These are phyloP conservation scores for Electrophaes corylata DNA, from an alignment of 2,888 invertebrate genomes.

Conservation along the genomic window DNA sequence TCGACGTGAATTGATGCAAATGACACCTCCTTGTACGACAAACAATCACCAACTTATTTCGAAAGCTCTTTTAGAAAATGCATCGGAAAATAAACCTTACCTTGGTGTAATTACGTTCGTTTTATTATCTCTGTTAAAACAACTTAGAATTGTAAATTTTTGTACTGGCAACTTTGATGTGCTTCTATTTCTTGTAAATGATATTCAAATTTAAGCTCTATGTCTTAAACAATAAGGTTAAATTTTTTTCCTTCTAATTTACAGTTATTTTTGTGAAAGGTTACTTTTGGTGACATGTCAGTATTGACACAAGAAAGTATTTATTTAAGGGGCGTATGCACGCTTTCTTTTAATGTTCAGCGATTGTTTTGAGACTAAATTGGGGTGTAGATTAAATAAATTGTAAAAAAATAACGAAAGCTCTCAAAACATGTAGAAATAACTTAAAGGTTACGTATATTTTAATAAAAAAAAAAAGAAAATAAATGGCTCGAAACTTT, in stretches of 20 bases:
- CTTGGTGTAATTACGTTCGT: background rate
- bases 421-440: background rate
- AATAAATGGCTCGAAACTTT: background rate
- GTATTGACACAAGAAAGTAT: constrained; percentile 72
- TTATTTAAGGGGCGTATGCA: constrained; percentile 70
- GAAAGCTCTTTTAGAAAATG: background rate
- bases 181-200: background rate
- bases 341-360: constrained; percentile 47
- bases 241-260: background rate
- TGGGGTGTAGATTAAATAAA: constrained; percentile 29
- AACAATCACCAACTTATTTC: constrained; percentile 16
- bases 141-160: constrained; percentile 5
- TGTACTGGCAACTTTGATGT: background rate
- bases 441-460: background rate
- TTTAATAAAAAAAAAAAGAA: background rate
- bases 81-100: constrained; percentile 14
- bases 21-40: constrained; percentile 66
- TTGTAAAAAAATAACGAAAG: constrained; percentile 17
- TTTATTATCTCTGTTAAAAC: background rate
- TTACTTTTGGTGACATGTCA: constrained; percentile 61
- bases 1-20: constrained; percentile 77
- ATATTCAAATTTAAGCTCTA: background rate
- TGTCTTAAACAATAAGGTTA: background rate
- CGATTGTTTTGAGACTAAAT: constrained; percentile 31
- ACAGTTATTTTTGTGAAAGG: constrained; percentile 33